These are phyloP conservation scores for Channallabes apus DNA, from an alignment of 2,797 vertebrate genomes.

Conservation along the genomic window DNA sequence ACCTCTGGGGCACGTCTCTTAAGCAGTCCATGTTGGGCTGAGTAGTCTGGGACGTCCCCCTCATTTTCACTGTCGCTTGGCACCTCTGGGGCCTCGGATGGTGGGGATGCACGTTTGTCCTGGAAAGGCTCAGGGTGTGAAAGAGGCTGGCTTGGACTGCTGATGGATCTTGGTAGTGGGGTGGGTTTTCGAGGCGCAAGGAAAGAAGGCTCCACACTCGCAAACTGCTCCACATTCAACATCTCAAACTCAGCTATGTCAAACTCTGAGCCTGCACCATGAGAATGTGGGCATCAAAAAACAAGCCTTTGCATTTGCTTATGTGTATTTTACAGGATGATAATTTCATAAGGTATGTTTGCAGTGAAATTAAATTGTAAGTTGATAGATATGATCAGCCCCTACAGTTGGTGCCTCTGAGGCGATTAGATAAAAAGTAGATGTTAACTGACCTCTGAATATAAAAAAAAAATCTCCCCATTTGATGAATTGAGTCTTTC, in stretches of 20 bases:
- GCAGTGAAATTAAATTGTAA: neutral
- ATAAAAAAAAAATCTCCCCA: neutral
- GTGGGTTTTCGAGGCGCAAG: constrained; percentile 28
- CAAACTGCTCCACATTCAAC: constrained; percentile 68
- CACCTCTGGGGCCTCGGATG: constrained; percentile 56
- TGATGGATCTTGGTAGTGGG: constrained; percentile 4
- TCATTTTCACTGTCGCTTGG: constrained; percentile 62
- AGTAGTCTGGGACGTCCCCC: constrained; percentile 54
- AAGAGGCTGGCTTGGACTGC: constrained; percentile 35
- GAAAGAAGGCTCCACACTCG: constrained; percentile 60
- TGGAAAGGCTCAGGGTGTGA: constrained; percentile 53
- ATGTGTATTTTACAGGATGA: constrained; percentile 1
- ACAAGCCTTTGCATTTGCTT: constrained; percentile 9
- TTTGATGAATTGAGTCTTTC: neutral
- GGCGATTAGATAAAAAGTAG: neutral
- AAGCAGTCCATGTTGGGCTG: constrained; percentile 69
- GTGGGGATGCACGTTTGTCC: constrained; percentile 54
- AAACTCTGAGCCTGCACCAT: constrained; percentile 71
- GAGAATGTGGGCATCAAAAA: constrained; percentile 44
- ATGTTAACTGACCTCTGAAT: neutral
- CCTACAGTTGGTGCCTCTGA: neutral
- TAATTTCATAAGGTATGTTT: neutral
- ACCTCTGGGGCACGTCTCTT: constrained; percentile 83
- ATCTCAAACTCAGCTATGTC: constrained; percentile 78
- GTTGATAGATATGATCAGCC: neutral